phyloP scores from a whole-genome alignment of 2,888 invertebrate genomes.

The Coelogynopora nodosa region DNA sequence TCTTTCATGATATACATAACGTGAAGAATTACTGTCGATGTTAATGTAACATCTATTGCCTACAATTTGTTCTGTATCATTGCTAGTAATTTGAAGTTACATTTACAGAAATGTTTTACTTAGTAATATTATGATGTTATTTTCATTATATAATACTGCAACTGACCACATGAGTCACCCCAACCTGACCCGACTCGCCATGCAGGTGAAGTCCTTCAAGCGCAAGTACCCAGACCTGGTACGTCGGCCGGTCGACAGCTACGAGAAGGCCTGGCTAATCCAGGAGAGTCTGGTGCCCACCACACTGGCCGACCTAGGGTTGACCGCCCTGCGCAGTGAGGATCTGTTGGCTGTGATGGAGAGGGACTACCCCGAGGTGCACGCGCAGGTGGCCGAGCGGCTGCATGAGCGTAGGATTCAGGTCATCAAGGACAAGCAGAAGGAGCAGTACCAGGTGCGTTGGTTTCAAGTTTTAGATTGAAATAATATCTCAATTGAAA shows the following conservation, averaged over 20 bases:
- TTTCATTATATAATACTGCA: too few relatives aligned
- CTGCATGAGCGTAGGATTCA: constrained; percentile 40
- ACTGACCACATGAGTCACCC: too few relatives aligned
- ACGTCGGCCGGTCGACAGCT: constrained; percentile 35
- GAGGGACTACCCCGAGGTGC: constrained; percentile 38
- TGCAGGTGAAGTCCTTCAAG: constrained; percentile 41
- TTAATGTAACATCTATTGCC: too few relatives aligned
- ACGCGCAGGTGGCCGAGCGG: constrained; percentile 19
- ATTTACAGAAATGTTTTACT: too few relatives aligned
- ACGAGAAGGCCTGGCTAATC: constrained; percentile 35
- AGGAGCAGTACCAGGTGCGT: constrained; percentile 41
- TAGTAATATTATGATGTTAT: too few relatives aligned
- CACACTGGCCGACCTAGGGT: constrained; percentile 38
- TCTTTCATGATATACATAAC: too few relatives aligned
- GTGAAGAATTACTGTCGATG: too few relatives aligned
- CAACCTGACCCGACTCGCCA: too few relatives aligned
- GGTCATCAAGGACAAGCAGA: constrained; percentile 36
- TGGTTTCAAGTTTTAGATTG: neutral
- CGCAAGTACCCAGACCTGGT: constrained; percentile 41
- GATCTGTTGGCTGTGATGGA: constrained; percentile 37
- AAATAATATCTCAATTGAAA: neutral
- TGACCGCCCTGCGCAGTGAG: constrained; percentile 41
- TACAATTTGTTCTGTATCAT: too few relatives aligned
- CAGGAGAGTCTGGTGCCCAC: constrained; percentile 33
- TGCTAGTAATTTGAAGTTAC: too few relatives aligned